Base-by-base conservation (phyloP, 1,140 invertebrate species). In the Scaptomyza hsui region DNA sequence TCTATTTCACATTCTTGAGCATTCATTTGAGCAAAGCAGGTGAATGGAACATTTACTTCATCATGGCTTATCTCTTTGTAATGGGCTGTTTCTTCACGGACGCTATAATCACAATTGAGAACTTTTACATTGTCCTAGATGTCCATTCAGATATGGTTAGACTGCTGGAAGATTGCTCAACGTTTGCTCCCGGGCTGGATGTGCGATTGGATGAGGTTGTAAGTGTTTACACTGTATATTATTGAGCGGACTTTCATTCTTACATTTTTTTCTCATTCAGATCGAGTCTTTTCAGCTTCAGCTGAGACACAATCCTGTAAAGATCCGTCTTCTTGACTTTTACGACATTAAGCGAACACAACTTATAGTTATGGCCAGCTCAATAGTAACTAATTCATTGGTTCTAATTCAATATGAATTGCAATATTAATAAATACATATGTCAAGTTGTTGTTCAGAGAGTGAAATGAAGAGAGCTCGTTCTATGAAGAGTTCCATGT, bases 391-490 rank as follows among this genome's bases (percentile, higher is more conserved):
- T 0, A 65, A 64, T 19, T 59, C 78, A 0, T 16, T 82, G 24
- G 53, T 82, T 5, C 41, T 82, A 0, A 53, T 82, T 10, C 78
- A 81, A 24, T 76, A 81, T 49, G 73, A 81, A 32, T 15, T 76
- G 6, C n/a, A 64, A 37, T 32, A 59, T 7, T n/a, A 37, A 37
- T 12, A 37, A n/a, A 37, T n/a, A 37, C n/a, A n/a, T n/a, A n/a
- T n/a, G n/a, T n/a, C n/a, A n/a, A n/a, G n/a, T n/a, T n/a, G n/a
- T n/a, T n/a, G n/a, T n/a, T n/a, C n/a, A n/a, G n/a, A n/a, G n/a
- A n/a, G n/a, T n/a, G n/a, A n/a, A n/a, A n/a, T n/a, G n/a, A n/a
- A n/a, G n/a, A n/a, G n/a, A n/a, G n/a, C n/a, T n/a, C n/a, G n/a
- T n/a, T n/a, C n/a, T n/a, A n/a, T n/a, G n/a, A n/a, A n/a, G n/a